Evolutionary conservation across 64 coral and sea anemone species (phyloP).

Genomic region (Pachyseris speciosa): DNA sequence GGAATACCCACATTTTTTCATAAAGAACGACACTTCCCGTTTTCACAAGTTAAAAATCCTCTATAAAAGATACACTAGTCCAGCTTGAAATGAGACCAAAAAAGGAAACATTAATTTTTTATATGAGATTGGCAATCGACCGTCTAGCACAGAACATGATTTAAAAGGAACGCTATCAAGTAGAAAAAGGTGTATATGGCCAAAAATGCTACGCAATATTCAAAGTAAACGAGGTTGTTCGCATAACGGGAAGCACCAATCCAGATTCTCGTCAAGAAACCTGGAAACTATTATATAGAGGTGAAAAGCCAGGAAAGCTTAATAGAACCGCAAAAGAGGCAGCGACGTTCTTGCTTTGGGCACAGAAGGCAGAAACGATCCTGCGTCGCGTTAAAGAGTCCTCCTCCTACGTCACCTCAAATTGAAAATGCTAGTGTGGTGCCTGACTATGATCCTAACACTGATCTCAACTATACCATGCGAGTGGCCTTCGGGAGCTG

Average conservation of each 20-base stretch:
- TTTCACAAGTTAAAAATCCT: background rate
- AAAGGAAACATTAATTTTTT: background rate
- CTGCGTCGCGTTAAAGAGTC: conserved; percentile 30
- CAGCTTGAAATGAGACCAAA: background rate
- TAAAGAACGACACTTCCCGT: background rate
- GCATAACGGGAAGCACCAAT: background rate
- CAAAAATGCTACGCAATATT: background rate
- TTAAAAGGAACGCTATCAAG: background rate
- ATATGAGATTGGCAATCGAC: background rate
- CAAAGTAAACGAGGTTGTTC: background rate
- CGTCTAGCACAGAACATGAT: background rate
- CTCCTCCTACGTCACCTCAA: background rate
- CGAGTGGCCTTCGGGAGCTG: conserved; percentile 14
- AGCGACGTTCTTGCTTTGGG: conserved; percentile 25
- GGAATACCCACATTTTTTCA: background rate
- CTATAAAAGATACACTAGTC: background rate
- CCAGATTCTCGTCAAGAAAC: background rate
- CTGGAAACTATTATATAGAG: background rate
- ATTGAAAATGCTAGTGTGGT: conserved; percentile 1
- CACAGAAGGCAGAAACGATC: conserved; percentile 28
- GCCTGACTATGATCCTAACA: background rate
- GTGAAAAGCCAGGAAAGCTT: background rate
- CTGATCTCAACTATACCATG: conserved; percentile 45
- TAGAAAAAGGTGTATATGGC: background rate
- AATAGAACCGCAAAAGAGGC: background rate